Evolutionary conservation across 2,113 vertebrate species (phyloP), one percentile per base, ranked within the genome.

Genomic region (Rhizomys pruinosus): DNA sequence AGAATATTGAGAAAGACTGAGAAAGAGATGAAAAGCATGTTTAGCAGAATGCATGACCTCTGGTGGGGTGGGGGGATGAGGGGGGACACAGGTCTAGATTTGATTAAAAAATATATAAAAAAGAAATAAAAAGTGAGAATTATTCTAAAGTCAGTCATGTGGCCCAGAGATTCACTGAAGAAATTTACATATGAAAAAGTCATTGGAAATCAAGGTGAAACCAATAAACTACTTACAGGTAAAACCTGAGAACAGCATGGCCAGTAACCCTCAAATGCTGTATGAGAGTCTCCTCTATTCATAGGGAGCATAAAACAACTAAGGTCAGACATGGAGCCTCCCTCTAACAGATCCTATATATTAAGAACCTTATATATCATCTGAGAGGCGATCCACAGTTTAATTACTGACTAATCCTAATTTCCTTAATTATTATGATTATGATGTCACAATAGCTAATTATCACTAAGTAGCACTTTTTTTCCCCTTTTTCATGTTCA

Each of bases 101-200:
- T n/a, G n/a, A n/a, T n/a, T n/a, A n/a, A n/a, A n/a, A n/a, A n/a
- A n/a, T n/a, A n/a, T n/a, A n/a, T n/a, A n/a, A n/a, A n/a, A n/a
- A n/a, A n/a, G n/a, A n/a, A n/a, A n/a, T 27, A 71, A 84, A 47
- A 66, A 27, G 39, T 86, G 63, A 76, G 16, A 73, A 79, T 8
- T 86, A 92, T 91, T 91, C 20, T 89, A 72, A 91, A 82, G 4
- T 86, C 74, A 93, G 42, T 27, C 39, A 84, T 39, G 42, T 68
- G 80, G 16, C 25, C 34, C 37, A 90, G 27, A 89, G 61, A 94
- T 89, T 61, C 79, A 59, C 52, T 44, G 32, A 93, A 88, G 85
- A 37, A 92, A 84, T 6, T 80, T n/a, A n/a, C 78, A 92, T 25
- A 57, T 63, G 25, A 82, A 92, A 97, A 97, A 66, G 97, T 98